A percentile compares a stretch with the other conserved stretches of the same genome.
Evolutionary conservation across 2,113 vertebrate species (phyloP).

Genomic region (Cyprinodon tularosa): DNA sequence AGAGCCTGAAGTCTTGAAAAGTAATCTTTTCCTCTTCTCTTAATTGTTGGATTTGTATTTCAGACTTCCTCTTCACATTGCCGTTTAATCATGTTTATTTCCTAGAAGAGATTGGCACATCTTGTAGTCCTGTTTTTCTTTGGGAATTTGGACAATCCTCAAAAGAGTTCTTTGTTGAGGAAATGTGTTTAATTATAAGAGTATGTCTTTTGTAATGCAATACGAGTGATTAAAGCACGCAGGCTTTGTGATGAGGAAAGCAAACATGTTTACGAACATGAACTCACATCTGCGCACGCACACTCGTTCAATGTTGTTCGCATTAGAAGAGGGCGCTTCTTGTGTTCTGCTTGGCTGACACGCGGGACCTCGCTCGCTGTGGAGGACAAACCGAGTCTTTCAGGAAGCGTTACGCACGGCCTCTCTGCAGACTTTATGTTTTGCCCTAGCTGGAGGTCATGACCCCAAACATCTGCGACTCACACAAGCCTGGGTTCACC

Average conservation of each 20-base stretch:
- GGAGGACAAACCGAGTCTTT: constrained; percentile 58
- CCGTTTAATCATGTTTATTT: constrained; percentile 70
- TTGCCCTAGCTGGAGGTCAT: constrained; percentile 59
- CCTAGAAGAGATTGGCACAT: constrained; percentile 54
- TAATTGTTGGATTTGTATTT: constrained; percentile 69
- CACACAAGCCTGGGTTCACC: constrained; percentile 52
- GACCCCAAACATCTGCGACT: constrained; percentile 69
- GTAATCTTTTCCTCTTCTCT: constrained; percentile 60
- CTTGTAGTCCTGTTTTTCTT: constrained; percentile 42
- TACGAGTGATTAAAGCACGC: constrained; percentile 64
- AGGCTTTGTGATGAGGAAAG: constrained; percentile 62
- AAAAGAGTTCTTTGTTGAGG: constrained; percentile 65
- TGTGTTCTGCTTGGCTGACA: constrained; percentile 18
- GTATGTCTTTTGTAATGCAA: constrained; percentile 62
- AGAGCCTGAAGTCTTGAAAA: constrained; percentile 48
- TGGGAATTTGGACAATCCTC: constrained; percentile 61
- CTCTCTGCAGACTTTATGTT: constrained; percentile 63
- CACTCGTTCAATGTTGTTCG: constrained; percentile 15
- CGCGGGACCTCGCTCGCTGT: constrained; percentile 13
- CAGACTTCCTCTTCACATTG: constrained; percentile 57
- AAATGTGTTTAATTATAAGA: constrained; percentile 68
- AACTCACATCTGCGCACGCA: neutral
- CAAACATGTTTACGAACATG: constrained; percentile 43
- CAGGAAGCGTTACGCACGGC: constrained; percentile 46
- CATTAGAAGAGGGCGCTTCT: constrained; percentile 49